phyloP scores from a whole-genome alignment of 2,797 vertebrate genomes.

The Arnoldichthys spilopterus region DNA sequence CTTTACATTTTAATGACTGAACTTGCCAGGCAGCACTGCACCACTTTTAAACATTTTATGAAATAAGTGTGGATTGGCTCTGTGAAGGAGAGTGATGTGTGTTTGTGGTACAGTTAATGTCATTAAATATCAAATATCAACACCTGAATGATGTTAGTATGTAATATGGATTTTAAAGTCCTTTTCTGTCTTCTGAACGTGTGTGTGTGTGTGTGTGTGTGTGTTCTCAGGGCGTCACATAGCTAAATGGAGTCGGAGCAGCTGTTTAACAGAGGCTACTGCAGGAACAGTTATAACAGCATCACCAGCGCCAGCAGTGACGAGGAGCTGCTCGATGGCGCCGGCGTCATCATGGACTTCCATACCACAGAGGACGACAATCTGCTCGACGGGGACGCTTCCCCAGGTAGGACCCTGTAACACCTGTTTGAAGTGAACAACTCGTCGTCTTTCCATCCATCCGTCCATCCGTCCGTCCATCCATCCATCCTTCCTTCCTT shows the following conservation, averaged over 20 bases:
- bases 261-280: constrained; percentile 95
- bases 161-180: too few relatives aligned
- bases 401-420: constrained; percentile 83
- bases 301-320: constrained; percentile 98
- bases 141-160: too few relatives aligned
- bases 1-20: neutral
- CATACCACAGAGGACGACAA: constrained; percentile 98
- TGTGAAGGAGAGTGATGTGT: too few relatives aligned
- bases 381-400: constrained; percentile 94
- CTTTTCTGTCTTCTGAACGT: constrained; percentile 9
- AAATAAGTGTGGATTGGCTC: too few relatives aligned
- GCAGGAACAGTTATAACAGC: constrained; percentile 98
- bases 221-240: constrained; percentile 76
- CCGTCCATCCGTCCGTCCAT: too few relatives aligned
- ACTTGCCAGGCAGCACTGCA: neutral
- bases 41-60: too few relatives aligned
- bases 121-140: too few relatives aligned
- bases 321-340: constrained; percentile 97
- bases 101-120: too few relatives aligned
- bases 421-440: neutral
- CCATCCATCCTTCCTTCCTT: neutral
- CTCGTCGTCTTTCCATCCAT: constrained; percentile 14
- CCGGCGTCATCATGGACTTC: constrained; percentile 97
- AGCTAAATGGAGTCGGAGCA: constrained; percentile 99
- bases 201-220: constrained; percentile 33